phyloP scores from a whole-genome alignment of 2,888 invertebrate species.

The Pteria penguin region DNA sequence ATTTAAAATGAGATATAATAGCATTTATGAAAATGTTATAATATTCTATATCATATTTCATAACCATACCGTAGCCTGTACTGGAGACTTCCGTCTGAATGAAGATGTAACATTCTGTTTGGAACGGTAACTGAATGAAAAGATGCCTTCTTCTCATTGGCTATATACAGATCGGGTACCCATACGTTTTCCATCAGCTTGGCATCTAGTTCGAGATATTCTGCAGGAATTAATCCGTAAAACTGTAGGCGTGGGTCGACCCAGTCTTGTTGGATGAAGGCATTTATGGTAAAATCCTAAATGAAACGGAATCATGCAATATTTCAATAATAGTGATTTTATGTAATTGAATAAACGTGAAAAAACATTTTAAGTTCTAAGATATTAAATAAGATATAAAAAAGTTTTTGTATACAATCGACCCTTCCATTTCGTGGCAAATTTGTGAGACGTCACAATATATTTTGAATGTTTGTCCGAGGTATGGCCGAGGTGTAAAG shows the following conservation, averaged over 20 bases:
- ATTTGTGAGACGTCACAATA: too few relatives aligned
- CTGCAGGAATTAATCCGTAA: constrained; percentile 60
- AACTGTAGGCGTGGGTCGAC: constrained; percentile 60
- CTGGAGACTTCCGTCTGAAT: constrained; percentile 64
- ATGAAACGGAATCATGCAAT: too few relatives aligned
- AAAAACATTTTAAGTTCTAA: too few relatives aligned
- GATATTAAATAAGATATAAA: too few relatives aligned
- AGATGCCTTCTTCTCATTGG: constrained; percentile 71
- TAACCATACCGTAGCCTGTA: constrained; percentile 66
- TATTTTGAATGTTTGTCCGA: too few relatives aligned
- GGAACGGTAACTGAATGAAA: constrained; percentile 74
- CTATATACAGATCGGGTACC: constrained; percentile 74
- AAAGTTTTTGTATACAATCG: too few relatives aligned
- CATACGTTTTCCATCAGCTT: constrained; percentile 68
- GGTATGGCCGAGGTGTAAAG: too few relatives aligned
- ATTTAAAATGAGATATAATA: neutral
- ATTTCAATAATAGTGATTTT: too few relatives aligned
- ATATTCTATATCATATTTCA: neutral
- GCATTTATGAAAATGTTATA: neutral
- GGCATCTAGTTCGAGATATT: constrained; percentile 68
- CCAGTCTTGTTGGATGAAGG: constrained; percentile 68
- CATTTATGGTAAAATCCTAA: constrained; percentile 67
- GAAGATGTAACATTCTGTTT: constrained; percentile 71
- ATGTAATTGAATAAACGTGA: too few relatives aligned
- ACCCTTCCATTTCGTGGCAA: too few relatives aligned